Evolutionary conservation across 2,797 vertebrate species (phyloP), one percentile per base, ranked within the genome.

Genomic region (Xenops minutus): DNA sequence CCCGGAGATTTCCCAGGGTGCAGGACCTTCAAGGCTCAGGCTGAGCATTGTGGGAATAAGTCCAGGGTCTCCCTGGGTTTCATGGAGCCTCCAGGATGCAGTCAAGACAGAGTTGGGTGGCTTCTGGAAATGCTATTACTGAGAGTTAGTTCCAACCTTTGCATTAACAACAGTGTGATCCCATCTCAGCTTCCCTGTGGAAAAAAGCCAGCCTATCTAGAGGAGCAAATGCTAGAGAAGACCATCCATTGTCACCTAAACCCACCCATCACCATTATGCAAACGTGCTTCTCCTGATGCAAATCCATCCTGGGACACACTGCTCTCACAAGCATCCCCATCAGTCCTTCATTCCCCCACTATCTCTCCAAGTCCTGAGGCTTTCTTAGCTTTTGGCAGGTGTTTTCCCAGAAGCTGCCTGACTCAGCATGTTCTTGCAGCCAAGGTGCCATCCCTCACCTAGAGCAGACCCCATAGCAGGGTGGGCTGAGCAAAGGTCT

Each of bases 61-160:
- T 16, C 34, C 46, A 41, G 41, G 22, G 1, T 3, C 8, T 3
- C 7, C 17, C 10, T 24, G 8, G 14, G 5, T 24, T 74, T 77
- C 52, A 43, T 19, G 26, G 24, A 71, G 39, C 55, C 18, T 69
- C 9, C 19, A 63, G 20, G 23, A 63, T 4, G 3, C 14, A 66
- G 41, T 16, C 10, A 7, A 83, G n/a, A 48, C 2, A 20, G 16
- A 4, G 3, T 1, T 21, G 0, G 7, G 6, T 3, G 6, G 2
- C n/a, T 73, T 39, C 39, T 62, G 29, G 36, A 46, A 66, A 56
- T 73, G 22, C 61, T 12, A 0, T 22, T 7, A 48, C 43, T 43
- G 32, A 88, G 13, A 51, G 15, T 3, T 20, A 44, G 15, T 61
- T 83, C 64, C 51, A 30, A 80, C 6, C 20, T 86, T 54, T n/a